Evolutionary conservation across 2,113 vertebrate genomes (phyloP), one percentile per base, ranked within the genome.

Genomic region (Asarcornis scutulata): DNA sequence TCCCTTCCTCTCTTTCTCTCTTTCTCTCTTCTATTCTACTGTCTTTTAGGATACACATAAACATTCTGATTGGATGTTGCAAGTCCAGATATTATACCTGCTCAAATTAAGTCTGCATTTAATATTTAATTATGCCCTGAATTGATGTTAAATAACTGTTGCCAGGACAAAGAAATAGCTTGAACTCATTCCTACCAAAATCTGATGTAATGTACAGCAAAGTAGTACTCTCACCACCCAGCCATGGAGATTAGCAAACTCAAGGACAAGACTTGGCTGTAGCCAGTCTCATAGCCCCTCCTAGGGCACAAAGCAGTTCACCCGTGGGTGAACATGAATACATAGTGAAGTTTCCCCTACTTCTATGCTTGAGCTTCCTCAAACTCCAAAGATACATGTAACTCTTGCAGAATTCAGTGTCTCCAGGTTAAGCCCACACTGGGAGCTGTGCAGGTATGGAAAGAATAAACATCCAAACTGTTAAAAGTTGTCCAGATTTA

Each of bases 171-270:
- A 60, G 34, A 52, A 86, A 17, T 7, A 38, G 55, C 34, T 18
- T 71, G 40, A 81, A 6, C n/a, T 63, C 50, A 56, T 62, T 66
- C 46, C 44, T 50, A 59, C 3, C 29, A 46, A 89, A 72, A 44
- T 11, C 1, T n/a, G 16, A 32, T 17, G 25, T 7, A 64, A 13
- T 36, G 13, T 25, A n/a, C 3, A 27, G 1, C 2, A 7, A 66
- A 36, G 52, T 0, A 50, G 60, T 12, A n/a, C 16, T 73, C 1
- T 1, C 20, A 79, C 1, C 58, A n/a, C 53, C 26, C 4, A 2
- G 9, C 21, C 34, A 44, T 2, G 23, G 46, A 27, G n/a, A 9
- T 26, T 10, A 31, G 26, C 13, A 29, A 76, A 32, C 12, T 38
- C n/a, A 42, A 29, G 3, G 15, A 8, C 21, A 75, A 58, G 31